phyloP scores from a whole-genome alignment of 2,797 vertebrate genomes.

The Morus bassanus region DNA sequence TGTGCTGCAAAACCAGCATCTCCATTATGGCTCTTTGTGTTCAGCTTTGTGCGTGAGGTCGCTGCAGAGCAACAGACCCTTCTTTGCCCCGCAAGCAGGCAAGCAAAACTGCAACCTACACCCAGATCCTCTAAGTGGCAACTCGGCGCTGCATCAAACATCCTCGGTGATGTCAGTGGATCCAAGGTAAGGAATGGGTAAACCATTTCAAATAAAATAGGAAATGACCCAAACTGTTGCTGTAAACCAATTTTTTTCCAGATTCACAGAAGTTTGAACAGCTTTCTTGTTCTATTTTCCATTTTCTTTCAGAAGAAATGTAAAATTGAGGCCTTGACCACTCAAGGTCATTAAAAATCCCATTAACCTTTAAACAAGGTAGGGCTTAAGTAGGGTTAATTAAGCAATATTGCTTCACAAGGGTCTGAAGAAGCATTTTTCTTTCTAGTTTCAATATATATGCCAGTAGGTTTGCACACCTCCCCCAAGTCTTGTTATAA shows the following conservation, averaged over 20 bases:
- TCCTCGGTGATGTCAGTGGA: background rate
- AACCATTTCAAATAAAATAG: background rate
- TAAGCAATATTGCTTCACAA: slow-evolving; percentile 67
- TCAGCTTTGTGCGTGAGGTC: background rate
- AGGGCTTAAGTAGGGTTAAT: slow-evolving; percentile 72
- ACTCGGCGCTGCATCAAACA: background rate
- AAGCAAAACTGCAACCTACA: background rate
- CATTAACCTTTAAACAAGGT: slow-evolving; percentile 71
- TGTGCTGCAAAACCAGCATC: background rate
- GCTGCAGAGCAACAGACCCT: background rate
- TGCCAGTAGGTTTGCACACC: background rate
- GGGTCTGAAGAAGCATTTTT: slow-evolving; percentile 57
- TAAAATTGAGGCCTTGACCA: slow-evolving; percentile 72
- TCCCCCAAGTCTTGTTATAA: background rate
- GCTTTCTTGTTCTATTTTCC: slow-evolving; percentile 66
- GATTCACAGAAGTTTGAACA: slow-evolving; percentile 35
- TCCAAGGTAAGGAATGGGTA: background rate
- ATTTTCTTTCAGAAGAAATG: slow-evolving; percentile 67
- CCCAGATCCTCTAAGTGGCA: background rate
- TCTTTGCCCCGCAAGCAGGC: background rate
- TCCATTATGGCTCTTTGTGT: background rate
- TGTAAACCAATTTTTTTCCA: background rate
- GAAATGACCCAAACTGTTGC: slow-evolving; percentile 17
- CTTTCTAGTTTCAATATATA: slow-evolving; percentile 34
- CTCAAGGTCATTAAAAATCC: slow-evolving; percentile 71